phyloP scores from a whole-genome alignment of 2,113 vertebrate species.

The Misgurnus mizolepis region DNA sequence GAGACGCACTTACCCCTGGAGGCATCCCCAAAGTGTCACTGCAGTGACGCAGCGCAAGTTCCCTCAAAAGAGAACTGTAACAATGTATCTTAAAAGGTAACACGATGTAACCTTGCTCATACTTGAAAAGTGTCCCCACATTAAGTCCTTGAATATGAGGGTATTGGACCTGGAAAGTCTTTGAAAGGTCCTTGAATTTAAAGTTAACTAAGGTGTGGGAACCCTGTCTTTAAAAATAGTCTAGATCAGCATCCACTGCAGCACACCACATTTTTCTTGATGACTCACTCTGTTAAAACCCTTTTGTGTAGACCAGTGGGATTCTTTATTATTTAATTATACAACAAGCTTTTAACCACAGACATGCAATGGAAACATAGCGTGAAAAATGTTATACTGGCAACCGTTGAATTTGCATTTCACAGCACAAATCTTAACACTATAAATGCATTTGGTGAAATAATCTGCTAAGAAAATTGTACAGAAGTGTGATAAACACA shows the following conservation, averaged over 20 bases:
- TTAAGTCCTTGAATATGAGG: too few species aligned
- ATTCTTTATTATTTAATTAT: conserved; percentile 42
- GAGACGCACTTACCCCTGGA: too few species aligned
- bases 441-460: neutral
- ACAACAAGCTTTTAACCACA: conserved; percentile 63
- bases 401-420: neutral
- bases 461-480: neutral
- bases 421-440: neutral
- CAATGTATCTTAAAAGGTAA: too few species aligned
- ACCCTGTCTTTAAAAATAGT: neutral
- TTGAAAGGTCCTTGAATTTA: too few species aligned
- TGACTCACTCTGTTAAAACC: neutral
- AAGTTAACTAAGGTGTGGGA: too few species aligned
- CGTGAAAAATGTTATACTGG: neutral
- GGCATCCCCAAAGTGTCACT: too few species aligned
- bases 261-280: neutral
- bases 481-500: neutral
- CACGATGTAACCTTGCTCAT: too few species aligned
- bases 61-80: too few species aligned
- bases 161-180: too few species aligned
- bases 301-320: conserved; percentile 12
- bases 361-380: conserved; percentile 47
- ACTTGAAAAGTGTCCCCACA: too few species aligned
- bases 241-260: neutral
- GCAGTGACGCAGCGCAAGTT: too few species aligned